phyloP scores from a whole-genome alignment of 2,888 invertebrate species.

The Bombylius major region DNA sequence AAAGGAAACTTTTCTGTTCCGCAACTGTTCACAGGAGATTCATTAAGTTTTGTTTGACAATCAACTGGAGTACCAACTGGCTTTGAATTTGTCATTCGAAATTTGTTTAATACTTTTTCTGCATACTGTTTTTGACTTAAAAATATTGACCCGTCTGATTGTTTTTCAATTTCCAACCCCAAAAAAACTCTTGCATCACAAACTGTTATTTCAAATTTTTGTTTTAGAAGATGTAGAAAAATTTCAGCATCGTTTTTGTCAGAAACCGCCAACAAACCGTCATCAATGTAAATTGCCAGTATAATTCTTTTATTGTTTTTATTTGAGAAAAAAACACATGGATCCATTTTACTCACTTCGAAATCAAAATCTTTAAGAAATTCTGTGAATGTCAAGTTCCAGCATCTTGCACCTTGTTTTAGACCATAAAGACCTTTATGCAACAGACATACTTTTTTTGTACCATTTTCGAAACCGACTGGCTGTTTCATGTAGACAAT shows the following conservation, averaged over 20 bases:
- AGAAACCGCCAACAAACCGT: slow-evolving; percentile 16
- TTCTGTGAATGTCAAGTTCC: slow-evolving; percentile 18
- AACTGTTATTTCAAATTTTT: slow-evolving; percentile 9
- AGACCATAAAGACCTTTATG: slow-evolving; percentile 18
- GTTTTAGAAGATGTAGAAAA: slow-evolving; percentile 7
- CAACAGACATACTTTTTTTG: slow-evolving; percentile 13
- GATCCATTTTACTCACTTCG: slow-evolving; percentile 17
- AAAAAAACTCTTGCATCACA: slow-evolving; percentile 11
- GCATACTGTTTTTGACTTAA: slow-evolving; percentile 12
- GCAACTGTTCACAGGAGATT: not conserved
- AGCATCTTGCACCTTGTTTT: slow-evolving; percentile 18
- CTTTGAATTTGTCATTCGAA: slow-evolving; percentile 9
- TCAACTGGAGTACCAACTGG: slow-evolving; percentile 11
- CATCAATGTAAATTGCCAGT: slow-evolving; percentile 21
- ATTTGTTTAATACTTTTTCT: slow-evolving; percentile 10
- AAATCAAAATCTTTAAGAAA: slow-evolving; percentile 17
- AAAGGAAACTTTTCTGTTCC: slow-evolving; percentile 10
- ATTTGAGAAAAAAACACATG: slow-evolving; percentile 22
- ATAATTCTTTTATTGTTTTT: slow-evolving; percentile 12
- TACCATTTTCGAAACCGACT: slow-evolving; percentile 12
- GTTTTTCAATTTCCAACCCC: slow-evolving; percentile 7
- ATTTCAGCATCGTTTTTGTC: slow-evolving; percentile 7
- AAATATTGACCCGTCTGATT: slow-evolving; percentile 7
- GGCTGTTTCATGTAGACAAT: slow-evolving; percentile 14
- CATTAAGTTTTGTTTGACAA: too few species aligned